Base-by-base conservation (phyloP, 2,888 invertebrate genomes). In the Cynaeus angustus region DNA sequence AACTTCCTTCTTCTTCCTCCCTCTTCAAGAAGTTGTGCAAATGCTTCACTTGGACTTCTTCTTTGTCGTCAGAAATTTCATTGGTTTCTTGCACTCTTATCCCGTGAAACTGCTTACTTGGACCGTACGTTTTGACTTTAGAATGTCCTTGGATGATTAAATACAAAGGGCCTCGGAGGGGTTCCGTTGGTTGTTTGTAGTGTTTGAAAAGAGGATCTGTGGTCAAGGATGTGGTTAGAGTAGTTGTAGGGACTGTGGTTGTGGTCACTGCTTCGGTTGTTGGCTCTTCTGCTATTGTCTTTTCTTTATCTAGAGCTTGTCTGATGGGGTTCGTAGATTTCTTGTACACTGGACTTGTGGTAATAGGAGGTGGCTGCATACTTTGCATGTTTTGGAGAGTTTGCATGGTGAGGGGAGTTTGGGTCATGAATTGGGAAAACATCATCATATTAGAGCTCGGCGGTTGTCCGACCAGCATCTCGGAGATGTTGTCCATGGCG, bases 111-210 rank as follows among this genome's bases (percentile, higher is more conserved):
- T 85, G 84, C 66, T 88, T 87, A 71, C 87, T 88, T 0, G 92
- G 91, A 9, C 94, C 91, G 79, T 94, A 94, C 0, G 92, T 94
- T 85, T 94, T 94, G 0, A 94, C 94, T 85, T 94, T 94, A 0
- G 94, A 94, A 82, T 94, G 94, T 0, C 94, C 94, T 83, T 94
- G 93, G 76, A 94, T 94, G 26, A 94, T 94, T 16, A 94, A 86
- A 79, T 94, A 94, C 88, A 92, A 87, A 0, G 91, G 91, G 0
- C 89, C 89, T 62, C 86, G 81, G 0, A 89, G 84, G 0, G 92
- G 91, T 59, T 89, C 87, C 1, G 86, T 85, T 0, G 91, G 89
- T 73, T 89, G 88, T 77, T 89, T 89, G 77, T 90, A 89, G 71
- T 90, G 88, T 46, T 88, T 88, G 80, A 90, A 90, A 9, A 90